phyloP scores from a whole-genome alignment of 2,113 vertebrate genomes.

The Spheniscus mendiculus region DNA sequence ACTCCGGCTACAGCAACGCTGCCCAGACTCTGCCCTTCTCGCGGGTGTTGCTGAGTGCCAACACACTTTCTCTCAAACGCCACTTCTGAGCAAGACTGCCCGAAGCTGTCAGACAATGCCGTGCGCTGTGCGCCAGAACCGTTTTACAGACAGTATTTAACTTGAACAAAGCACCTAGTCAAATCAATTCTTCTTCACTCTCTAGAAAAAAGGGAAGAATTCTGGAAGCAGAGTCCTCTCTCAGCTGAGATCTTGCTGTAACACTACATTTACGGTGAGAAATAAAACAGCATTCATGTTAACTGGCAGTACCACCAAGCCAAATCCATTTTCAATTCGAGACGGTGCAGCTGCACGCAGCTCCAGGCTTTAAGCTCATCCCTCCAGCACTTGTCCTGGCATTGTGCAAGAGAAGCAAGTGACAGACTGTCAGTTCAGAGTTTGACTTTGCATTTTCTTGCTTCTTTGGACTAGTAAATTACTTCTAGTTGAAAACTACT shows the following conservation, averaged over 20 bases:
- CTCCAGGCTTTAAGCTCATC: not conserved
- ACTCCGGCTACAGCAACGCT: accelerated
- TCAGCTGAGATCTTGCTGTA: not conserved
- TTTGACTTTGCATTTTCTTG: not conserved
- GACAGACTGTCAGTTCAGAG: not conserved
- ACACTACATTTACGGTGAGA: not conserved
- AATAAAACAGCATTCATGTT: accelerated
- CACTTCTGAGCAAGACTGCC: not conserved
- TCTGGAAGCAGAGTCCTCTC: not conserved
- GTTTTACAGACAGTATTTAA: accelerated
- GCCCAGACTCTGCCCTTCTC: not conserved
- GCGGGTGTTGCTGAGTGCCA: not conserved
- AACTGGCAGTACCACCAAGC: not conserved
- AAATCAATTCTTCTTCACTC: not conserved
- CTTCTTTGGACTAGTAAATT: not conserved
- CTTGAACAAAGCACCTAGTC: not conserved
- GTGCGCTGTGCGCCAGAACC: not conserved
- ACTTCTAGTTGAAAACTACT: not conserved
- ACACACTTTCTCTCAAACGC: not conserved
- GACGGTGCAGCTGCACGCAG: not conserved
- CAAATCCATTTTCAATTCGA: not conserved
- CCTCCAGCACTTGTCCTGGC: not conserved
- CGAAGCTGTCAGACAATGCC: not conserved
- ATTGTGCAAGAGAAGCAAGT: not conserved
- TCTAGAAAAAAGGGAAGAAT: not conserved